These are phyloP conservation scores for Palythoa heliodiscus DNA, from an alignment of 92 coral and sea anemone genomes.

Conservation along the genomic window DNA sequence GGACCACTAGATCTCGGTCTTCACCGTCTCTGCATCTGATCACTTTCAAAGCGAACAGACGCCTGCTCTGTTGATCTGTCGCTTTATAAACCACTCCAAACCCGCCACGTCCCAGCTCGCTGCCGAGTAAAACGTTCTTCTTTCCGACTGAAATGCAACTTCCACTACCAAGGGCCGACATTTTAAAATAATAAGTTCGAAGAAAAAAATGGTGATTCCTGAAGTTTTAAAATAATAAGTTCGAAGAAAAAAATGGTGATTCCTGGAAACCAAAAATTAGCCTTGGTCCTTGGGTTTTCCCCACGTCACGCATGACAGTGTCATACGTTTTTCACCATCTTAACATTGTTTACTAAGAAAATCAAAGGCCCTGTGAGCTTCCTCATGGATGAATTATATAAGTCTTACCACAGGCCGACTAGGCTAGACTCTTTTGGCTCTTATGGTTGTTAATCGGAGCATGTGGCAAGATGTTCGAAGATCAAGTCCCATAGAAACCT, in stretches of 20 bases:
- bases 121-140: background rate
- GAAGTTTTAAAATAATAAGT: no score
- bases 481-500: no score
- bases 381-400: no score
- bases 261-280: background rate
- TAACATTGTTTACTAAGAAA: no score
- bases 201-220: background rate
- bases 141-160: background rate
- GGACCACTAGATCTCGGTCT: constrained; percentile 29
- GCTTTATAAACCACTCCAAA: constrained; percentile 54
- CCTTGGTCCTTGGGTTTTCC: background rate
- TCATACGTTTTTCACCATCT: no score
- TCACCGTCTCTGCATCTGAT: constrained; percentile 42
- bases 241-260: background rate
- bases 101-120: constrained; percentile 47
- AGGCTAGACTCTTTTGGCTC: no score
- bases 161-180: constrained; percentile 17
- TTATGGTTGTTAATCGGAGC: no score
- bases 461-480: no score
- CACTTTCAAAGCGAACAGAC: constrained; percentile 41
- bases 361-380: no score
- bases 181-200: background rate
- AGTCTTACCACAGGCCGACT: no score
- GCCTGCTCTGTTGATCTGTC: constrained; percentile 8
- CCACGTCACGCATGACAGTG: background rate